Conservation (phyloP, 1,140 invertebrate genomes). For the Drosophila tropicalis region DNA sequence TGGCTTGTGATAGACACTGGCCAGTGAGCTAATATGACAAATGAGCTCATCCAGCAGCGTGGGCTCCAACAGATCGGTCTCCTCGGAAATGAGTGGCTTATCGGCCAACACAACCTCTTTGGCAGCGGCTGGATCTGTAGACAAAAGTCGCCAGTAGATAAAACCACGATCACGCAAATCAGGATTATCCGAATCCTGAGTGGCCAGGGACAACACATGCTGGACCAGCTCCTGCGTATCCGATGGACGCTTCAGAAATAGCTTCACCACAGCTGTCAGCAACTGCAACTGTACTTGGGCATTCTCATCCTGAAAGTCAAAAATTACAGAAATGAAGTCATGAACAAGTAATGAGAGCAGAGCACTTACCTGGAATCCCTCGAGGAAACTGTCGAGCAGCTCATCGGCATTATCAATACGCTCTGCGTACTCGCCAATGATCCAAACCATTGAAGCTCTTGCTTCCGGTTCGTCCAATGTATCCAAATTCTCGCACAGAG, state of each 20-base stretch:
- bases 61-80: constrained; percentile 99
- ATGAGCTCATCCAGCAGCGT: constrained; percentile 99
- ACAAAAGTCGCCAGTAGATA: constrained; percentile 99
- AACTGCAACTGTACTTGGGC: constrained; percentile 99
- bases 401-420: constrained; percentile 99
- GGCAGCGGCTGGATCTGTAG: constrained; percentile 98
- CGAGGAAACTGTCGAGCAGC: constrained; percentile 98
- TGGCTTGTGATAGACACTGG: constrained; percentile 99
- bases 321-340: too few relatives aligned
- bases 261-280: constrained; percentile 98
- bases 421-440: constrained; percentile 99
- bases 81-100: constrained; percentile 99
- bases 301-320: constrained; percentile 92
- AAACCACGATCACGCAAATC: constrained; percentile 99
- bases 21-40: constrained; percentile 99
- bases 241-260: constrained; percentile 98
- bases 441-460: constrained; percentile 99
- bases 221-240: constrained; percentile 99
- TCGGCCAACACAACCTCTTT: constrained; percentile 99
- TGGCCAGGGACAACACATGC: constrained; percentile 95
- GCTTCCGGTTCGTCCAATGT: constrained; percentile 99
- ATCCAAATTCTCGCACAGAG: constrained; percentile 99
- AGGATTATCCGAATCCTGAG: constrained; percentile 99
- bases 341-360: background rate
- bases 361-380: constrained; percentile 94